Conservation (phyloP, 2,113 vertebrate genomes). For the Neofelis nebulosa region DNA sequence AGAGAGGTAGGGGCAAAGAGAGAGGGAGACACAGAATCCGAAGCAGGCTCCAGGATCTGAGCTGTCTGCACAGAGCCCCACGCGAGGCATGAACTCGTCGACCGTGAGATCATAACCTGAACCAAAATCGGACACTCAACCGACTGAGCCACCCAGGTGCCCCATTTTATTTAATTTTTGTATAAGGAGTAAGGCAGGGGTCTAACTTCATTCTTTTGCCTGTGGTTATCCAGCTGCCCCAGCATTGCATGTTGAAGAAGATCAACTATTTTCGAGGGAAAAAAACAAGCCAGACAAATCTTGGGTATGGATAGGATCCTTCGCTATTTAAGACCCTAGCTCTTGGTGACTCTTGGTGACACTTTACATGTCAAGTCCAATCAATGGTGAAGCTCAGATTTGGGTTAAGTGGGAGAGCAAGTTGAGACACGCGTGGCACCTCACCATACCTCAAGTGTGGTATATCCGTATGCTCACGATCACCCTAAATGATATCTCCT, state of each 20-base stretch:
- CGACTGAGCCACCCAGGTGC: no score
- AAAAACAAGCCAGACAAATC: neutral
- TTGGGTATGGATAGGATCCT: neutral
- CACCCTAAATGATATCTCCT: neutral
- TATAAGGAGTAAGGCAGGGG: neutral
- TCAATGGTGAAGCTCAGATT: conserved; percentile 51
- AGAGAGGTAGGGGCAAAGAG: no score
- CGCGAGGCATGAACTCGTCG: no score
- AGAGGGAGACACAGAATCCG: no score
- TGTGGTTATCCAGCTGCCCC: neutral
- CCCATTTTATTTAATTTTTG: neutral
- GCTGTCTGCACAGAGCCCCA: no score
- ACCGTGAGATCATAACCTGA: no score
- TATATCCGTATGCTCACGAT: neutral
- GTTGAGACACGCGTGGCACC: conserved; percentile 44
- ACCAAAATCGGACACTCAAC: no score
- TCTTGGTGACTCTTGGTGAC: conserved; percentile 63
- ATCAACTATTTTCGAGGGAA: conserved; percentile 41
- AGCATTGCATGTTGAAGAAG: neutral
- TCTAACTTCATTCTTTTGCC: neutral
- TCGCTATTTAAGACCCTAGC: conserved; percentile 6
- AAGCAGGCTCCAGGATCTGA: no score
- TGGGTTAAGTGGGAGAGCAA: conserved; percentile 66
- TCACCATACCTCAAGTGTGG: conserved; percentile 15
- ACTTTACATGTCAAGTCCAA: conserved; percentile 34